These are phyloP conservation scores for Megaceryle alcyon DNA, from an alignment of 2,797 vertebrate genomes.

Conservation along the genomic window DNA sequence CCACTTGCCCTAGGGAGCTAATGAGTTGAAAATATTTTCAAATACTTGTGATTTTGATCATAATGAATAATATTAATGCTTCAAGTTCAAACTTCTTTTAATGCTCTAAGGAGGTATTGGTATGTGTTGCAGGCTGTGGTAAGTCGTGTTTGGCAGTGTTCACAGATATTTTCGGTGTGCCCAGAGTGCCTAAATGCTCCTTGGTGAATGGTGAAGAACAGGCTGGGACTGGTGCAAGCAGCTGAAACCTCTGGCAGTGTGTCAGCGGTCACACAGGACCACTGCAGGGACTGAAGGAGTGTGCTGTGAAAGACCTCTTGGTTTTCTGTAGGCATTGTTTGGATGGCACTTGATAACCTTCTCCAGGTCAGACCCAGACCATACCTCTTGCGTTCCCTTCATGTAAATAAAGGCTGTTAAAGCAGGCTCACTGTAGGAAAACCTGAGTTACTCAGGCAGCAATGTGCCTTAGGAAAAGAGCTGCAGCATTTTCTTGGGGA, in stretches of 20 bases:
- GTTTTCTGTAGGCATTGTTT: neutral
- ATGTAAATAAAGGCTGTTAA: neutral
- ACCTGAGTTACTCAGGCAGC: constrained; percentile 21
- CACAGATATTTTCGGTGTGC: neutral
- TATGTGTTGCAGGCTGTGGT: neutral
- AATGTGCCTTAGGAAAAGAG: constrained; percentile 43
- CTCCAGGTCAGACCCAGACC: neutral
- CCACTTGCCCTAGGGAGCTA: constrained; percentile 25
- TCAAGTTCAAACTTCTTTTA: constrained; percentile 14
- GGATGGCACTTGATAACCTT: constrained; percentile 6
- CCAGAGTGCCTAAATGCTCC: neutral
- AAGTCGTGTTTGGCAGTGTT: neutral
- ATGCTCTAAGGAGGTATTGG: neutral
- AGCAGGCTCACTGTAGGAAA: neutral
- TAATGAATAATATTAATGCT: constrained; percentile 18
- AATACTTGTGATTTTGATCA: constrained; percentile 29
- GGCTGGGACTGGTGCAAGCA: neutral
- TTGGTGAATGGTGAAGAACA: neutral
- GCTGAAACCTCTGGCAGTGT: neutral
- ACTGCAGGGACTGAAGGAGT: neutral
- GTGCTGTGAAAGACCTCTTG: neutral
- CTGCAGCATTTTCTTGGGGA: constrained; percentile 48
- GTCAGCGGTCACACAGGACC: neutral
- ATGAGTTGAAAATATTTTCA: constrained; percentile 3
- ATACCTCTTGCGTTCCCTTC: neutral